Percentiles rank a stretch among this genome's conserved stretches.
phyloP scores from a whole-genome alignment of 2,797 vertebrate species.

The Diplodus puntazzo region DNA sequence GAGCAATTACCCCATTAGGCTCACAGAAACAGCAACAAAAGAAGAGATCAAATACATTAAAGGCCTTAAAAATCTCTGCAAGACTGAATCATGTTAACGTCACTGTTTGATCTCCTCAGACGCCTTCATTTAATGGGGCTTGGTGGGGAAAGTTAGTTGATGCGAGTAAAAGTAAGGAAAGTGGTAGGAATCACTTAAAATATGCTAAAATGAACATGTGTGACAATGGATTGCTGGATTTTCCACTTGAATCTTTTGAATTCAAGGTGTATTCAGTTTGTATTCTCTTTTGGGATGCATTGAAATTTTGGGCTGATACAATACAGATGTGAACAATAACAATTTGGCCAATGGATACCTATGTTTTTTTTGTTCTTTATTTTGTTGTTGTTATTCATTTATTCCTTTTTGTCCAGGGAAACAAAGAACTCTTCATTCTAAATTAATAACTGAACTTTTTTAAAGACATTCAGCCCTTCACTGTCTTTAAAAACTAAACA shows the following conservation, averaged over 20 bases:
- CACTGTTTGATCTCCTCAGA: conserved; percentile 75
- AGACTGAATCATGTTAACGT: conserved; percentile 49
- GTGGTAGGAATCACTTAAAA: conserved; percentile 35
- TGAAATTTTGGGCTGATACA: too few species aligned
- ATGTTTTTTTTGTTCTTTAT: too few species aligned
- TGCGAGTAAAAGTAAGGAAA: conserved; percentile 16
- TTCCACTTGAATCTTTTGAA: background rate
- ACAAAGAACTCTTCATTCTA: too few species aligned
- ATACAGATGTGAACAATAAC: conserved; percentile 2
- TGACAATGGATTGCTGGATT: background rate
- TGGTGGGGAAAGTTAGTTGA: conserved; percentile 48
- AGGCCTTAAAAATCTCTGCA: conserved; percentile 55
- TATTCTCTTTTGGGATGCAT: background rate
- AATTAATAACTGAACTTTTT: too few species aligned
- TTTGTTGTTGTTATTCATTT: too few species aligned
- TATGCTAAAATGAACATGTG: conserved; percentile 15
- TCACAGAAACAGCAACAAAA: conserved; percentile 64
- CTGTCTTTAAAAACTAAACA: too few species aligned
- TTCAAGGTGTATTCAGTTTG: conserved; percentile 6
- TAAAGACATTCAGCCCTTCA: too few species aligned
- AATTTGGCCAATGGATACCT: too few species aligned
- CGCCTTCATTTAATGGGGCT: conserved; percentile 66
- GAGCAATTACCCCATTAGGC: conserved; percentile 71
- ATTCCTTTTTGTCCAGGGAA: too few species aligned
- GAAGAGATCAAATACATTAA: conserved; percentile 72